Conservation (phyloP, 2,797 vertebrate genomes). For the Sebastes minor region DNA sequence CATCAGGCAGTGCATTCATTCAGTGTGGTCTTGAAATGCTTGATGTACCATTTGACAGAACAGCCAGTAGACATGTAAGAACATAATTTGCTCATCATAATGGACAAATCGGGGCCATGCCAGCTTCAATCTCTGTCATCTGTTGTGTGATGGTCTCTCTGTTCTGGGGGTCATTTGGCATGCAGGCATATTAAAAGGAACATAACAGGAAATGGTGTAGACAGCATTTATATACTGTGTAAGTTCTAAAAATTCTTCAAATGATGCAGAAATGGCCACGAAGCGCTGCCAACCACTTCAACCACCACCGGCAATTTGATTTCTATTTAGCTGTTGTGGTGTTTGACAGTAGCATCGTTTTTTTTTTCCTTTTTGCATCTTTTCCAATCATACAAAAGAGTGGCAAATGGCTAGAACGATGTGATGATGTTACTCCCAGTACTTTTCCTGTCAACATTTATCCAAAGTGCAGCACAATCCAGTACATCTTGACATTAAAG, state of each 20-base stretch:
- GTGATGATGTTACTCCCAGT: slow-evolving; percentile 48
- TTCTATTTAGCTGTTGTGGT: slow-evolving; percentile 31
- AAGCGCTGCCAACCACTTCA: slow-evolving; percentile 25
- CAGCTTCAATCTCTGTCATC: slow-evolving; percentile 74
- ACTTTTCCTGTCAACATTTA: slow-evolving; percentile 62
- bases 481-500: slow-evolving; percentile 30
- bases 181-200: slow-evolving; percentile 44
- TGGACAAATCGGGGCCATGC: slow-evolving; percentile 77
- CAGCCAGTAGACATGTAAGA: slow-evolving; percentile 75
- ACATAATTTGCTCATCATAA: slow-evolving; percentile 77
- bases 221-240: slow-evolving; percentile 17
- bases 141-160: slow-evolving; percentile 57
- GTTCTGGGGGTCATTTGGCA: slow-evolving; percentile 68
- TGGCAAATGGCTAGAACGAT: slow-evolving; percentile 34
- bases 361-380: slow-evolving; percentile 4
- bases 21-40: slow-evolving; percentile 59
- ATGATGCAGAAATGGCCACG: slow-evolving; percentile 20
- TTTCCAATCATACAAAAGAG: slow-evolving; percentile 14
- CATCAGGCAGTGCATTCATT: slow-evolving; percentile 21
- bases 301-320: slow-evolving; percentile 30
- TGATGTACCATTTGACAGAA: slow-evolving; percentile 70
- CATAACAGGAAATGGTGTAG: slow-evolving; percentile 36
- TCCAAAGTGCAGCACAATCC: slow-evolving; percentile 27
- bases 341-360: slow-evolving; percentile 41
- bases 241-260: slow-evolving; percentile 30